Evolutionary conservation across 2,888 invertebrate genomes (phyloP).

Genomic region (Lepeophtheirus nordmannii): DNA sequence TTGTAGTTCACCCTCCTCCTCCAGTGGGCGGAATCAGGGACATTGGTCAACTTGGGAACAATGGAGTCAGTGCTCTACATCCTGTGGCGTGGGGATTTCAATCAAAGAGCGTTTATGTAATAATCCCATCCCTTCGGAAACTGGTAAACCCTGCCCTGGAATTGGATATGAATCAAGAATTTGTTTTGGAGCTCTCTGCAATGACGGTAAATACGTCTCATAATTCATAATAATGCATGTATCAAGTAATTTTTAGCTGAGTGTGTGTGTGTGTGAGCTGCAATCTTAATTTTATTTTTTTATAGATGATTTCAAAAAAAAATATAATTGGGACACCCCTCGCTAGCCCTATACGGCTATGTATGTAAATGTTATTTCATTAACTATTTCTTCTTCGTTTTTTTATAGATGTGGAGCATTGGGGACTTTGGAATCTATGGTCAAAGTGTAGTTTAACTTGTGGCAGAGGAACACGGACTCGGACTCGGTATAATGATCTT

Average conservation of each 20-base stretch:
- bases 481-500: neutral
- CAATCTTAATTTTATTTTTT: too few relatives aligned
- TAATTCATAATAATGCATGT: too few relatives aligned
- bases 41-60: neutral
- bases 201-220: neutral
- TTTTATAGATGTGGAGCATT: neutral
- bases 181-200: constrained; percentile 3
- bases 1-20: neutral
- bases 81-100: neutral
- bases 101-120: neutral
- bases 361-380: too few relatives aligned
- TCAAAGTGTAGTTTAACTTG: neutral
- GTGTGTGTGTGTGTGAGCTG: too few relatives aligned
- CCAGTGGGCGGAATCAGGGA: neutral
- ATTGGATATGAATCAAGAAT: neutral
- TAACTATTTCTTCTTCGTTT: too few relatives aligned
- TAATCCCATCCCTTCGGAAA: neutral
- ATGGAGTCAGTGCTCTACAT: neutral
- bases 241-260: too few relatives aligned
- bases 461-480: neutral
- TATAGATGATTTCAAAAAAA: too few relatives aligned
- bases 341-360: neutral
- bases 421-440: neutral
- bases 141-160: neutral
- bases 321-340: neutral